A percentile compares a stretch with the other conserved stretches of the same genome.
phyloP scores from a whole-genome alignment of 2,888 invertebrate genomes.

The Candidula unifasciata region DNA sequence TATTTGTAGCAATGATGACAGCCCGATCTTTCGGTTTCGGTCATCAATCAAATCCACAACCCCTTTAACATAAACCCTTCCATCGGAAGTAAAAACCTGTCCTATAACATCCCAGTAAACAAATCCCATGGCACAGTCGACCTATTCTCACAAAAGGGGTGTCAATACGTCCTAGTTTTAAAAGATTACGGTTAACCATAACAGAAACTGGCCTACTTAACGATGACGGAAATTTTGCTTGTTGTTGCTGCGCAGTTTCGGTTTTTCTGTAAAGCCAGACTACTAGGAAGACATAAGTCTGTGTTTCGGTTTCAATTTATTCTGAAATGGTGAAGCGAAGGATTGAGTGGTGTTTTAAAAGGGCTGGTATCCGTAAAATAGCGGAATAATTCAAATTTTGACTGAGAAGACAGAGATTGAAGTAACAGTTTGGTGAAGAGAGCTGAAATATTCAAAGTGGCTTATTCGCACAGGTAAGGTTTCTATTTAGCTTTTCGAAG shows the following conservation, averaged over 20 bases:
- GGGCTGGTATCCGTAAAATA: too few species aligned
- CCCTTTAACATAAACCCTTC: too few species aligned
- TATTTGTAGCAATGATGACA: conserved; percentile 14
- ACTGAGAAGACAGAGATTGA: too few species aligned
- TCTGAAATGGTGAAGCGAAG: background rate
- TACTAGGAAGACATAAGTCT: background rate
- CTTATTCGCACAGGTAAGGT: too few species aligned
- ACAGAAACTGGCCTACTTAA: conserved; percentile 18
- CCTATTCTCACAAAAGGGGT: background rate
- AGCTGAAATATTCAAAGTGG: too few species aligned
- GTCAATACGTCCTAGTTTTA: background rate
- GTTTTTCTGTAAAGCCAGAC: background rate
- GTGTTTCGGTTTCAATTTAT: background rate
- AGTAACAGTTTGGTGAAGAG: too few species aligned
- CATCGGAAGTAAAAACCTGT: too few species aligned
- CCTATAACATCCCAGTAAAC: too few species aligned
- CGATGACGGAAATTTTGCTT: background rate
- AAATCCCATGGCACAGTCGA: too few species aligned
- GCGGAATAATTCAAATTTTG: too few species aligned
- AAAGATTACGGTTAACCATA: background rate
- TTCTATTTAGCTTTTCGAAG: too few species aligned
- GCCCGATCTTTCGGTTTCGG: background rate
- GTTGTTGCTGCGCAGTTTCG: background rate
- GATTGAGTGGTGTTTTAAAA: too few species aligned
- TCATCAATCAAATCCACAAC: background rate